Evolutionary conservation across 1,140 invertebrate genomes (phyloP), one percentile per base, ranked within the genome.

Genomic region (Bilobella aurantiaca): DNA sequence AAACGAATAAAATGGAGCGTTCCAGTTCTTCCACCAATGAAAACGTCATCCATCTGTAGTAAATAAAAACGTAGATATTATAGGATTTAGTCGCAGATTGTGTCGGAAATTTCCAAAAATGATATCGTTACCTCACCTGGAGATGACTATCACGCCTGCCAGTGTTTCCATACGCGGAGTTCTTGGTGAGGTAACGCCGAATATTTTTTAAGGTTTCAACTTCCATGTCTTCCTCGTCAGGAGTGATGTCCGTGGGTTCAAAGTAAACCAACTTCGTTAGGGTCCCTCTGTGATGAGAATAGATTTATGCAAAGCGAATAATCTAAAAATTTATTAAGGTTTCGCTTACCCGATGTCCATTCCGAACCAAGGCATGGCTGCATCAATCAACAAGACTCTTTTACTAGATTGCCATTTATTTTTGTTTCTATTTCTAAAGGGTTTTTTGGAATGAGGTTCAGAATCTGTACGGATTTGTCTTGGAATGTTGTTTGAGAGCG

Each of bases 271-370:
- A 79, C 81, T 99, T 99, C 3, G 91, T 93, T 5, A 99, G 80
- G 12, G 94, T 96, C 1, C 96, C 96, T 53, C 8, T 18, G 34
- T 42, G 8, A 18, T 12, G n/a, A n/a, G n/a, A n/a, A n/a, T n/a
- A n/a, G n/a, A n/a, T n/a, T n/a, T n/a, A n/a, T n/a, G n/a, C n/a
- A n/a, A n/a, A n/a, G n/a, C n/a, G n/a, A n/a, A n/a, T n/a, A n/a
- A n/a, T n/a, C n/a, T n/a, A n/a, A n/a, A n/a, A n/a, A n/a, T n/a
- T n/a, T n/a, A n/a, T n/a, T n/a, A n/a, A n/a, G n/a, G n/a, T n/a
- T n/a, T n/a, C n/a, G n/a, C n/a, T n/a, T n/a, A 42, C 34, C 96
- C 96, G 74, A 99, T 98, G 76, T 99, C 96, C 90, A 99, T 96
- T 37, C 96, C 96, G 83, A 98, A 99, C 94, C 95, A 94, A 49